A percentile compares a stretch with the other conserved stretches of the same genome.
These are phyloP conservation scores for Brachionichthys hirsutus DNA, from an alignment of 2,113 vertebrate species.

Conservation along the genomic window DNA sequence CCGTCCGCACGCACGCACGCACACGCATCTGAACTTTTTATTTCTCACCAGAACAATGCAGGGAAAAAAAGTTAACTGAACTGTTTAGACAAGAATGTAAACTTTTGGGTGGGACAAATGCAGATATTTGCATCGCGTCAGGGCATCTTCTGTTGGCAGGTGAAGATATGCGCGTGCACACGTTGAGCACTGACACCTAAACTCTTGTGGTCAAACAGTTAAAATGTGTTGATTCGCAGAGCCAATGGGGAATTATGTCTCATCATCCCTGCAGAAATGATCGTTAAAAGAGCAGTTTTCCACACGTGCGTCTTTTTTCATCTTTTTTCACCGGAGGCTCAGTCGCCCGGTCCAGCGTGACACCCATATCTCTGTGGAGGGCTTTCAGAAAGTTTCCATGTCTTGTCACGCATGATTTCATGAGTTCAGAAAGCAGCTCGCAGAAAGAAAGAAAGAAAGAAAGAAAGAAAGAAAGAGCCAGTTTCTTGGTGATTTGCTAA, in stretches of 20 bases:
- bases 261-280: conserved; percentile 16
- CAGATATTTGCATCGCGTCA: conserved; percentile 45
- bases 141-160: conserved; percentile 37
- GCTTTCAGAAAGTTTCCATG: conserved; percentile 58
- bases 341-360: conserved; percentile 25
- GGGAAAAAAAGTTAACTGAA: conserved; percentile 4
- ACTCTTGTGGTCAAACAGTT: conserved; percentile 33
- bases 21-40: not conserved
- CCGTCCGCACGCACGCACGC: conserved; percentile 3
- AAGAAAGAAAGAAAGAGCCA: not conserved
- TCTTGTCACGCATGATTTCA: conserved; percentile 60
- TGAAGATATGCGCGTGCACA: conserved; percentile 39
- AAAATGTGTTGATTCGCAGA: conserved; percentile 39
- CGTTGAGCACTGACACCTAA: conserved; percentile 54
- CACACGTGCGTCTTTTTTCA: conserved; percentile 25
- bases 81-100: conserved; percentile 39
- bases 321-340: conserved; percentile 38
- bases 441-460: conserved; percentile 30
- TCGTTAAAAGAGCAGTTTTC: conserved; percentile 12
- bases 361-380: conserved; percentile 50
- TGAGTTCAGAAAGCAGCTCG: conserved; percentile 55
- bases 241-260: conserved; percentile 26
- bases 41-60: conserved; percentile 14
- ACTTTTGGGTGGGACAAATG: conserved; percentile 23
- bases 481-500: conserved; percentile 36